Evolutionary conservation across 2,888 invertebrate genomes (phyloP), one percentile per base, ranked within the genome.

Genomic region (Amphipoea oculea): DNA sequence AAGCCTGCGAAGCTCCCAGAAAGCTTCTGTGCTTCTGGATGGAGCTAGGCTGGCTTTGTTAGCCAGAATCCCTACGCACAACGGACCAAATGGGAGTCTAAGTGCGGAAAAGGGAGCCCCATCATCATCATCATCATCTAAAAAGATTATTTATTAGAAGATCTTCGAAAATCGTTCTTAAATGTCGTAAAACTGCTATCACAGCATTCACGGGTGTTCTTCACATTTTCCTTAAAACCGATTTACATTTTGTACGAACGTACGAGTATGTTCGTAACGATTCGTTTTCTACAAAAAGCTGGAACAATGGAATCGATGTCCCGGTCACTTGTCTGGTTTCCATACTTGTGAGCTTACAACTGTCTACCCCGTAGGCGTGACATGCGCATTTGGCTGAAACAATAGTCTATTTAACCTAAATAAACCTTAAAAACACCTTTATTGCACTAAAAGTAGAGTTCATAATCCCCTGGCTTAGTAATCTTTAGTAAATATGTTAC

Each of bases 281-380:
- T 83, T 83, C 70, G 72, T 89, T 88, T 84, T 87, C 78, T 87
- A 87, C 88, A 88, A 89, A 84, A 87, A 82, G 83, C 84, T 73
- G 82, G 88, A 92, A 94, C 94, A 94, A 94, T 94, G 92, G 92
- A 84, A 88, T 89, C 90, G 89, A 87, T 91, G 92, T 92, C 86
- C 83, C 86, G 86, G 91, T 94, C 92, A 92, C 90, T 91, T 91
- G 90, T 86, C 85, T 76, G 82, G 81, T 51, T 63, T 82, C 85
- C 79, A 82, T 89, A 82, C 85, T 75, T 74, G 85, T 54, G 79
- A 89, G 88, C 90, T 91, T 88, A 90, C 89, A 88, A 88, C 89
- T 89, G 90, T 88, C 88, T 89, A 82, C 88, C 73, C 82, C 79
- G 91, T 92, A 89, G 90, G 92, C 88, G 91, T 78, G 69, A 89